phyloP scores from a whole-genome alignment of 2,888 invertebrate genomes.

The Athripsodes cinereus region DNA sequence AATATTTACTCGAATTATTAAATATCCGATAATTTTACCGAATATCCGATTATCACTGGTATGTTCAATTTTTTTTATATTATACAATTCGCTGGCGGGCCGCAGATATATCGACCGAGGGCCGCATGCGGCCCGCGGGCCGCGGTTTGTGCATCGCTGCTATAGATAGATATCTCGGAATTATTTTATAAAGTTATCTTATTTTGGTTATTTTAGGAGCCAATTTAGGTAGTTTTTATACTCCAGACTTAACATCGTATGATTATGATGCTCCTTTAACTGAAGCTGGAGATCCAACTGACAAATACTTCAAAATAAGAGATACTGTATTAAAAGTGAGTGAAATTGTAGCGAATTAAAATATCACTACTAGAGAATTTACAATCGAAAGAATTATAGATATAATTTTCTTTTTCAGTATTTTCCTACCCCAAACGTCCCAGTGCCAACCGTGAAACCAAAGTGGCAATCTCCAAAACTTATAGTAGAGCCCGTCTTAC shows the following conservation, averaged over 20 bases:
- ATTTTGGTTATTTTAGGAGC: background rate
- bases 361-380: background rate
- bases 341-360: background rate
- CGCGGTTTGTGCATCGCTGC: too few relatives aligned
- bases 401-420: conserved; percentile 43
- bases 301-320: conserved; percentile 69
- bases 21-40: too few relatives aligned
- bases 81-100: too few relatives aligned
- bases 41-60: too few relatives aligned
- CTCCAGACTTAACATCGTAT: conserved; percentile 74
- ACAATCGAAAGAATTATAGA: background rate
- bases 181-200: background rate
- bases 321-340: conserved; percentile 35
- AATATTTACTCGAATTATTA: too few relatives aligned
- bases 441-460: conserved; percentile 51
- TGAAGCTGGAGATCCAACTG: conserved; percentile 84
- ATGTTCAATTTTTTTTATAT: too few relatives aligned
- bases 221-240: conserved; percentile 19
- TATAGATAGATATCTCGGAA: background rate
- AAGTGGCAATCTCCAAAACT: conserved; percentile 63
- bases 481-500: conserved; percentile 43
- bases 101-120: too few relatives aligned
- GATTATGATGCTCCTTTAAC: conserved; percentile 88
- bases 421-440: conserved; percentile 46
- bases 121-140: too few relatives aligned